These are phyloP conservation scores for Antheraea assamensis DNA, from an alignment of 2,888 invertebrate genomes.

Conservation along the genomic window DNA sequence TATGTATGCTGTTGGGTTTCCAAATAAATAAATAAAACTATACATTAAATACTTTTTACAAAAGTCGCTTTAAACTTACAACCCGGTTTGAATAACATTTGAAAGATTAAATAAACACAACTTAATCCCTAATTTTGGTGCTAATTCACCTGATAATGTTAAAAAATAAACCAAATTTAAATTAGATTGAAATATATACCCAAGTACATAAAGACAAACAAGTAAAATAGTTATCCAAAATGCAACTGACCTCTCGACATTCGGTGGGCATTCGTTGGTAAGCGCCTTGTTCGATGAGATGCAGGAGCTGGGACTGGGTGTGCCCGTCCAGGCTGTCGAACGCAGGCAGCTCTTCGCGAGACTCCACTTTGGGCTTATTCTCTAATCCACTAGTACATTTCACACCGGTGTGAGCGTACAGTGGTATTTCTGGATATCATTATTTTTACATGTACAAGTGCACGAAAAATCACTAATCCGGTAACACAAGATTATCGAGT, in stretches of 20 bases:
- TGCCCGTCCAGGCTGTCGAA: conserved; percentile 92
- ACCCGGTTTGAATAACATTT: too few relatives aligned
- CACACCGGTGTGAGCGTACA: conserved; percentile 69
- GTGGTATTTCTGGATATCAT: conserved; percentile 74
- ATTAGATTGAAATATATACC: too few relatives aligned
- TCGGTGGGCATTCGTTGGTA: conserved; percentile 87
- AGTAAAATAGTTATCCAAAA: too few relatives aligned
- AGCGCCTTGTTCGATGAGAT: conserved; percentile 89
- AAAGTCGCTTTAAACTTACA: too few relatives aligned
- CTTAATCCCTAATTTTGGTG: too few relatives aligned
- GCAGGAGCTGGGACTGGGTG: conserved; percentile 87
- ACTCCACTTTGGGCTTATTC: conserved; percentile 42
- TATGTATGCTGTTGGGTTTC: too few relatives aligned
- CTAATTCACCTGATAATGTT: too few relatives aligned
- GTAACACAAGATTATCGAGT: not conserved
- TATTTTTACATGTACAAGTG: not conserved
- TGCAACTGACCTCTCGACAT: conserved; percentile 82
- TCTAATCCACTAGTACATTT: conserved; percentile 63
- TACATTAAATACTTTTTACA: too few relatives aligned
- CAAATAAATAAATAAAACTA: too few relatives aligned
- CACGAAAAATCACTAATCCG: not conserved
- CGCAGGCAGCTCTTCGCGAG: conserved; percentile 57
- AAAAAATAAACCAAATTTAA: too few relatives aligned
- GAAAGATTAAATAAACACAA: too few relatives aligned
- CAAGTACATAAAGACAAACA: too few relatives aligned